These are phyloP conservation scores for Acipenser oxyrinchus DNA, from an alignment of 2,797 vertebrate species.

Conservation along the genomic window DNA sequence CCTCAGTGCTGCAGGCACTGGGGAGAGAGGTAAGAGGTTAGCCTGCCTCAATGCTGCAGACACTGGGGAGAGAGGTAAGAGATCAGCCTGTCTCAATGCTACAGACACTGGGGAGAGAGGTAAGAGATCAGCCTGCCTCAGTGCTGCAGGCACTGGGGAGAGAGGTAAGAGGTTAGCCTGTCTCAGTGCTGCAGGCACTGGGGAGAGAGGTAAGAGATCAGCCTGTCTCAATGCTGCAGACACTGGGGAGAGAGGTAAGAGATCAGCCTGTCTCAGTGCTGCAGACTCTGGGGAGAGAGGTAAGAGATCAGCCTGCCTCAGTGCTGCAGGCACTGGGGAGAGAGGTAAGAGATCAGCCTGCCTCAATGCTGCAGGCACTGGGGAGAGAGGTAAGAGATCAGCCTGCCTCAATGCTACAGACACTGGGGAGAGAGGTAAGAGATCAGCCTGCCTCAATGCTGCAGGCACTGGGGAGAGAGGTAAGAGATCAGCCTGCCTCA, in stretches of 20 bases:
- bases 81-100: constrained; percentile 26
- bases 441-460: no score
- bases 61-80: no score
- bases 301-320: no score
- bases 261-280: no score
- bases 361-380: not conserved
- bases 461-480: no score
- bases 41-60: no score
- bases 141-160: constrained; percentile 33
- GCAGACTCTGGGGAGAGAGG: no score
- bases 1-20: no score
- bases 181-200: not conserved
- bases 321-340: constrained; percentile 68
- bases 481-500: not conserved
- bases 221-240: no score
- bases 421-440: no score
- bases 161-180: constrained; percentile 55
- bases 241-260: not conserved
- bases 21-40: not conserved
- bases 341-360: constrained; percentile 55
- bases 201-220: no score
- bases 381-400: constrained; percentile 64
- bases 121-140: constrained; percentile 34
- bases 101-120: constrained; percentile 74
- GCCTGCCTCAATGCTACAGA: not conserved